phyloP scores from a whole-genome alignment of 1,140 invertebrate genomes.

The Aphidius gifuensis region DNA sequence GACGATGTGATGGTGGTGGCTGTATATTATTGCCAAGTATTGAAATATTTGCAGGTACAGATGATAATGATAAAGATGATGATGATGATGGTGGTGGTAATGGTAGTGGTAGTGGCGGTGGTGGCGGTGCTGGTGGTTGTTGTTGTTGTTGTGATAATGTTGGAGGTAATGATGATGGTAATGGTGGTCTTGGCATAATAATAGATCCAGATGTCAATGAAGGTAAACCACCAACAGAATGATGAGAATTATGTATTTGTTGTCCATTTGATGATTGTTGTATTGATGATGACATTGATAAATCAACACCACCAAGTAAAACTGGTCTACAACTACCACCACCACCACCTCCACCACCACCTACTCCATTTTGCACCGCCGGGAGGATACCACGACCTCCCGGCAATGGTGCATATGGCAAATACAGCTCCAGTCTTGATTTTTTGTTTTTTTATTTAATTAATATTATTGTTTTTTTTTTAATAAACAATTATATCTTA shows the following conservation, averaged over 20 bases:
- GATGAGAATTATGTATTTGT: slow-evolving; percentile 18
- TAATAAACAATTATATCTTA: background rate
- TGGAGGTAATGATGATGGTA: slow-evolving; percentile 11
- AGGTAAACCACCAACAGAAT: slow-evolving; percentile 16
- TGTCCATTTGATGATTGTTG: slow-evolving; percentile 31
- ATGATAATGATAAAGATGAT: background rate
- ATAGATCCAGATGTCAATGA: slow-evolving; percentile 13
- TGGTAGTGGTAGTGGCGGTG: slow-evolving; percentile 33
- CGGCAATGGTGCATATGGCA: slow-evolving; percentile 55
- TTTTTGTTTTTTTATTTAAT: background rate
- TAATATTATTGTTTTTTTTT: too few relatives aligned
- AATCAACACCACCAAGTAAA: slow-evolving; percentile 47
- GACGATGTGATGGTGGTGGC: slow-evolving; percentile 40
- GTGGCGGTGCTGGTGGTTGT: slow-evolving; percentile 20
- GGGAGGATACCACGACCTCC: slow-evolving; percentile 51
- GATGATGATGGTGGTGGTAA: too few relatives aligned
- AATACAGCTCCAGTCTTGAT: slow-evolving; percentile 54
- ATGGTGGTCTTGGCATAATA: slow-evolving; percentile 12
- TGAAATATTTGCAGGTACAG: too few relatives aligned
- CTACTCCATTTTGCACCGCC: slow-evolving; percentile 44
- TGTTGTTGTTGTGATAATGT: slow-evolving; percentile 6
- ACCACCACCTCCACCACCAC: slow-evolving; percentile 13
- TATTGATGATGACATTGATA: slow-evolving; percentile 48
- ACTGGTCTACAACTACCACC: slow-evolving; percentile 41
- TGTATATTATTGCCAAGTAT: slow-evolving; percentile 33